Base-by-base conservation (phyloP, 2,888 invertebrate species). In the Tetheella fluctuosa region DNA sequence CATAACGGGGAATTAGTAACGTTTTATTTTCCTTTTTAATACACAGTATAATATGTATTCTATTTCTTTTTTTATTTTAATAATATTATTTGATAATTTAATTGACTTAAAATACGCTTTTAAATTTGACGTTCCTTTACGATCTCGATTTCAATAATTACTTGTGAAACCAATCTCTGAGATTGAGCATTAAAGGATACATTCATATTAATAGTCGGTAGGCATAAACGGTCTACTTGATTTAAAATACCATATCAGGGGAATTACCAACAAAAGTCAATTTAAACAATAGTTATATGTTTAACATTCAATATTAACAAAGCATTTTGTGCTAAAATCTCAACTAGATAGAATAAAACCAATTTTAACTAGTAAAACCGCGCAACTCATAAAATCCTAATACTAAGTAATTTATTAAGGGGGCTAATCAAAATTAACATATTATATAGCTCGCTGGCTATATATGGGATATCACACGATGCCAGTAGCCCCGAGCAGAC, bases 391-490 rank as follows among this genome's bases (percentile, higher is more conserved):
- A 80, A 80, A 80, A 73, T 70, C 69, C 75, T 71, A 74, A 76
- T 80, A 80, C 78, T 76, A 70, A 69, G 77, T 71, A 73, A 81
- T 79, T 74, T 80, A 78, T 77, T 73, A 74, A 62, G 62, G 65
- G 63, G 61, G 63, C 75, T 82, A 77, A 81, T 82, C 78, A 79
- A 79, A 80, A 83, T 78, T 71, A 68, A 60, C 69, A 76, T 77
- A 76, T 70, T 67, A 64, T 76, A 73, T 84, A 85, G 83, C 80
- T 83, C 81, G 82, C 84, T 62, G 70, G 67, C 63, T 79, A 71
- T 74, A 69, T 68, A 70, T 74, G 63, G 60, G 69, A 68, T 60
- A 58, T 73, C 70, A 70, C 73, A 76, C 73, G 75, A 69, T 72
- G 73, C 76, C 71, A 20, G 74, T 76, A 77, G 77, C 71, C 71